Percentiles rank a stretch among this genome's conserved stretches.
Conservation (phyloP, 1,140 invertebrate genomes). For the Brachionus sp. region DNA sequence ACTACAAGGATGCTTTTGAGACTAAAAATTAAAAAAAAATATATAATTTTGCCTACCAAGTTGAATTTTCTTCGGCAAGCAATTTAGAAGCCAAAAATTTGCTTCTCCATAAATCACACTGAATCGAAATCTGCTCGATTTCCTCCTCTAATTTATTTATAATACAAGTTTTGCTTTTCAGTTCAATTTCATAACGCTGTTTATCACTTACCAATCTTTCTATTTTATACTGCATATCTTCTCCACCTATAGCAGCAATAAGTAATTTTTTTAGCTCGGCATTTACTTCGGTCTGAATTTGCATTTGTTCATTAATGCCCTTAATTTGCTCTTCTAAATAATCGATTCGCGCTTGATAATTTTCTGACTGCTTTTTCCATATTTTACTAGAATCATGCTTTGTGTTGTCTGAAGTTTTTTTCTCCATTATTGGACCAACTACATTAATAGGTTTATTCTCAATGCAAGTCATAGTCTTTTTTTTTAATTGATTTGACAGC, state of each 20-base stretch:
- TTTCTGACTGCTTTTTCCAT: constrained; percentile 20
- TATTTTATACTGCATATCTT: constrained; percentile 81
- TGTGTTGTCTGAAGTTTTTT: neutral
- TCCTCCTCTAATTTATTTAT: constrained; percentile 79
- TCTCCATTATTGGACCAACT: constrained; percentile 13
- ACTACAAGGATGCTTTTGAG: too few relatives aligned
- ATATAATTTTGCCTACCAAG: neutral
- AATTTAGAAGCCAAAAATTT: constrained; percentile 85
- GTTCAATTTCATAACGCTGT: constrained; percentile 74
- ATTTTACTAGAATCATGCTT: neutral
- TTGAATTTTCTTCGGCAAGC: constrained; percentile 15
- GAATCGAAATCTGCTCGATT: constrained; percentile 81
- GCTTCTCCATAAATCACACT: constrained; percentile 89
- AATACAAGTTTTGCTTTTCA: constrained; percentile 77
- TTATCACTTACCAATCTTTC: constrained; percentile 81
- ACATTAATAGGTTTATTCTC: constrained; percentile 11
- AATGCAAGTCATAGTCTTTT: neutral
- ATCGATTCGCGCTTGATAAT: neutral
- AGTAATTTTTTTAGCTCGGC: constrained; percentile 84
- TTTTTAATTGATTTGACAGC: constrained; percentile 19
- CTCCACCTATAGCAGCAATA: constrained; percentile 82
- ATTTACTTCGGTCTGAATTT: constrained; percentile 65
- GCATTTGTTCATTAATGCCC: constrained; percentile 37
- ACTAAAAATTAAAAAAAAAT: neutral
- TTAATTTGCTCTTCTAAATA: constrained; percentile 34